Base-by-base conservation (phyloP, 2,888 invertebrate species). In the Galerucella calmariensis region DNA sequence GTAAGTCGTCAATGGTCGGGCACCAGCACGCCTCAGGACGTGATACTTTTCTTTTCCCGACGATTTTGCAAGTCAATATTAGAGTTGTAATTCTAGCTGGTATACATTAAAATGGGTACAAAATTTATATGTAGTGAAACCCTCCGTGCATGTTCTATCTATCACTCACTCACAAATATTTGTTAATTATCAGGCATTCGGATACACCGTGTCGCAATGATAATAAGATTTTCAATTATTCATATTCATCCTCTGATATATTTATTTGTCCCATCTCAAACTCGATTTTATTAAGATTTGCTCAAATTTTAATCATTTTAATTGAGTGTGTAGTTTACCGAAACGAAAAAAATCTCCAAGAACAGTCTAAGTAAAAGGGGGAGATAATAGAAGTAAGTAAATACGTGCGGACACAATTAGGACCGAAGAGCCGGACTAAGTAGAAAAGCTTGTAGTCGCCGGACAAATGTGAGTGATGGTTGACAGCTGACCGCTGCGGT, bases 371-470 rank as follows among this genome's bases (percentile, higher is more conserved):
- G 59, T 44, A 69, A 59, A 56, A 53, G 53, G 58, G 14, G 41
- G 58, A 62, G 35, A 62, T 62, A 14, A 62, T 35, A 35, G 63
- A 65, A 65, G 20, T 65, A 65, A 65, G 41, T 65, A 41, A 41
- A 41, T 35, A 67, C 67, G 56, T 67, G 56, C 66, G 74, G 74
- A 69, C 86, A 86, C 87, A 88, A 88, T 87, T 87, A 88, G 87
- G 85, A 82, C 82, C 81, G 83, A 84, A 82, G 81, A 84, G 85
- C 58, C 35, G 59, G 85, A 85, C 87, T 88, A 88, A 88, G 88
- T 88, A 88, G 86, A 88, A 88, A 88, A 88, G 85, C 88, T 84
- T 88, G 88, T 88, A 87, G 86, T 83, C 86, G 87, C 85, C 85
- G 79, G 83, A 84, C 85, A 84, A 83, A 84, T 82, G 86, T 87